Conservation (phyloP, 2,888 invertebrate genomes). For the Nysson spinosus region DNA sequence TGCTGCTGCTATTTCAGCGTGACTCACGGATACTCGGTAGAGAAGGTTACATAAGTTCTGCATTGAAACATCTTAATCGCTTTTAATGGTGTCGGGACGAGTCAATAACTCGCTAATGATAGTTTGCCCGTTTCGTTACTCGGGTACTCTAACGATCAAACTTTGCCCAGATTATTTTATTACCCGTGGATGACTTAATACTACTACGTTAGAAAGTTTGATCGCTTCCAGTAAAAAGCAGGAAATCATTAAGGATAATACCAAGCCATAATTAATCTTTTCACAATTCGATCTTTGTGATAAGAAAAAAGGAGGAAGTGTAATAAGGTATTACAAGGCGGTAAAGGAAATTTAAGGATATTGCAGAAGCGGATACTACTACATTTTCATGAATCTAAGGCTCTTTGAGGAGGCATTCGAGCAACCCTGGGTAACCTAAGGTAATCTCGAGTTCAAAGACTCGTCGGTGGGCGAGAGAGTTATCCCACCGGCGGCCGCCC, state of each 20-base stretch:
- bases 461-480: conserved; percentile 54
- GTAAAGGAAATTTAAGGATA: too few species aligned
- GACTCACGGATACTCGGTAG: conserved; percentile 34
- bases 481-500: conserved; percentile 57
- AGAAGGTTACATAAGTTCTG: conserved; percentile 38
- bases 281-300: too few species aligned
- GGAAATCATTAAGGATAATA: too few species aligned
- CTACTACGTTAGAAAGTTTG: conserved; percentile 38
- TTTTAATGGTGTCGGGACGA: conserved; percentile 25
- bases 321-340: too few species aligned
- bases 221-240: too few species aligned
- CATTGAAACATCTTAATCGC: conserved; percentile 48
- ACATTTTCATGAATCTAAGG: conserved; percentile 34
- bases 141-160: conserved; percentile 34
- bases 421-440: conserved; percentile 26
- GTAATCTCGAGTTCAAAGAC: conserved; percentile 53
- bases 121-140: conserved; percentile 5
- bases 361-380: too few species aligned
- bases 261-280: too few species aligned
- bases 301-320: too few species aligned
- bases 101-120: conserved; percentile 37
- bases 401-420: conserved; percentile 20
- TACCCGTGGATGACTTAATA: conserved; percentile 33
- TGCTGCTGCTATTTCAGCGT: conserved; percentile 1
- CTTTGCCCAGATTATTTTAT: too few species aligned